Conservation (phyloP, 2,888 invertebrate species). For the Mesorhabditis belari region DNA sequence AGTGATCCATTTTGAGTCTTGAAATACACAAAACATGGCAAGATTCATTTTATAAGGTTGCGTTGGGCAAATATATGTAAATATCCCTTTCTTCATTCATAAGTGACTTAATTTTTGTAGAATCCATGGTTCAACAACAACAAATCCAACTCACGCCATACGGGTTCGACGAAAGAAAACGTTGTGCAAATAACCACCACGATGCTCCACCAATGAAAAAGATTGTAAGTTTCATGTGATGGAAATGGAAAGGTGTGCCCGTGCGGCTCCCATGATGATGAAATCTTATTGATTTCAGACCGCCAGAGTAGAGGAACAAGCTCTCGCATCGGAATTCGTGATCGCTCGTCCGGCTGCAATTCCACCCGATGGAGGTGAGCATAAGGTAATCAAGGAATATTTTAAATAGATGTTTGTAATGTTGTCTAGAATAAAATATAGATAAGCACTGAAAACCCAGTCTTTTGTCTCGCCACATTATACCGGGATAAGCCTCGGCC, state of each 20-base stretch:
- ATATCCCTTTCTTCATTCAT: too few relatives aligned
- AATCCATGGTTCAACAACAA: too few relatives aligned
- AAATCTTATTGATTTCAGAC: neutral
- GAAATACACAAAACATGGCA: too few relatives aligned
- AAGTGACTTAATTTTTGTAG: too few relatives aligned
- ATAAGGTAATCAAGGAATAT: too few relatives aligned
- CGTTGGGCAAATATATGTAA: too few relatives aligned
- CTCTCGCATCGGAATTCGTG: constrained; percentile 51
- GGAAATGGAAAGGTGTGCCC: neutral
- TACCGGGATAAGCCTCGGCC: neutral
- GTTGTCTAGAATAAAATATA: neutral
- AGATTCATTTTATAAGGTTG: too few relatives aligned
- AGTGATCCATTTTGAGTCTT: too few relatives aligned
- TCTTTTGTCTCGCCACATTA: too few relatives aligned
- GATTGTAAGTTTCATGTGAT: neutral
- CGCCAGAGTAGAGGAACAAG: constrained; percentile 31
- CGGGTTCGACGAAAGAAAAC: too few relatives aligned
- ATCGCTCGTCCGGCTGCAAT: constrained; percentile 51
- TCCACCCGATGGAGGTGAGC: constrained; percentile 51
- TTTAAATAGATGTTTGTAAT: neutral
- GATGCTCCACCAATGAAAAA: neutral
- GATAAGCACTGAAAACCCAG: constrained; percentile 1
- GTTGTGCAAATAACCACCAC: too few relatives aligned
- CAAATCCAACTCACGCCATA: too few relatives aligned
- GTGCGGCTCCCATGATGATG: neutral